A percentile compares a stretch with the other conserved stretches of the same genome.
These are phyloP conservation scores for Pipistrellus kuhlii DNA, from an alignment of 2,797 vertebrate genomes.

Conservation along the genomic window DNA sequence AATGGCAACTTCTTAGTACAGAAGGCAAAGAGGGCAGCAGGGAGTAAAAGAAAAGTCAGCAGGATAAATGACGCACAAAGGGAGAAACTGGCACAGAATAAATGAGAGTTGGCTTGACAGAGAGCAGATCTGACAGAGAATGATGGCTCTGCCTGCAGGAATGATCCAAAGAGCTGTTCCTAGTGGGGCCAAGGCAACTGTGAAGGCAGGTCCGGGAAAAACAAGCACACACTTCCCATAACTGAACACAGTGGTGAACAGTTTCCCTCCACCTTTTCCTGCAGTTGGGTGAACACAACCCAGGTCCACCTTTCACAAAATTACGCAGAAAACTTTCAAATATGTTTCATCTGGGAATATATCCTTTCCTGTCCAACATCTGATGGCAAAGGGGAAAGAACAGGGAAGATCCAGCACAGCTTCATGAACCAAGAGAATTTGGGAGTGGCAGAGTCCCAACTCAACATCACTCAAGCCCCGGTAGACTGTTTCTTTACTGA, in stretches of 20 bases:
- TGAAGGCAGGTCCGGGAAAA: not conserved
- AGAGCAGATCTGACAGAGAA: conserved; percentile 37
- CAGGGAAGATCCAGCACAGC: not conserved
- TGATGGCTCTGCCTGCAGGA: not conserved
- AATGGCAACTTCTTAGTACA: not conserved
- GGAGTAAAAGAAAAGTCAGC: conserved; percentile 42
- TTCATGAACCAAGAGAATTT: not conserved
- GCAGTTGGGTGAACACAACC: not conserved
- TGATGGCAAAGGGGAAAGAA: not conserved
- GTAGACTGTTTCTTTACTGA: conserved; percentile 28
- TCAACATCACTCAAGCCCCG: not conserved
- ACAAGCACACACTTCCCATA: not conserved
- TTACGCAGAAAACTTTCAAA: not conserved
- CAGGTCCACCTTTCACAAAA: not conserved
- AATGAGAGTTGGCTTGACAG: not conserved
- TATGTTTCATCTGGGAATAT: not conserved
- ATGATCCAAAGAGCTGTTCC: not conserved
- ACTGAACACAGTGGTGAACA: rapidly evolving
- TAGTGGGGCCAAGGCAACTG: not conserved
- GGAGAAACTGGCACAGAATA: not conserved
- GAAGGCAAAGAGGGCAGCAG: not conserved
- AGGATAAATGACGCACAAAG: conserved; percentile 28
- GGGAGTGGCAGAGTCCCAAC: not conserved
- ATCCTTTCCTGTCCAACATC: not conserved
- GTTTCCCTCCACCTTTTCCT: not conserved